Conservation (phyloP, 2,113 vertebrate genomes). For the Athene noctua region DNA sequence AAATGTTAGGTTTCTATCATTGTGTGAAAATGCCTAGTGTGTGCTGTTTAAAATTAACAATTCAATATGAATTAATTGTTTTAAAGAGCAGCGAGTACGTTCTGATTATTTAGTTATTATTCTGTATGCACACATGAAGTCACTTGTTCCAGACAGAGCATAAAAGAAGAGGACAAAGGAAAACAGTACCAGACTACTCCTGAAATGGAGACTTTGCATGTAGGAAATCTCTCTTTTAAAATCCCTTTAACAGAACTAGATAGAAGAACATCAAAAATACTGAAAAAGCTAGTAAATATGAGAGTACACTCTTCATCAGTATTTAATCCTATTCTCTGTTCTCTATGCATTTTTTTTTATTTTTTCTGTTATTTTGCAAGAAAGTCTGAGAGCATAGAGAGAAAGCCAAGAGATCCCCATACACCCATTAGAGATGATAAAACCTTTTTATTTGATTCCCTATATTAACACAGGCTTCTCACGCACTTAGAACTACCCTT, state of each 20-base stretch:
- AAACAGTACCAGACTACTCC: not conserved
- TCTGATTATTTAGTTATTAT: not conserved
- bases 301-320: not conserved
- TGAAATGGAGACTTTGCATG: not conserved
- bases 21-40: not conserved
- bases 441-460: not conserved
- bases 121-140: not conserved
- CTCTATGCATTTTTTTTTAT: not conserved
- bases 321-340: not conserved
- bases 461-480: not conserved
- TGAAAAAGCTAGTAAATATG: not conserved
- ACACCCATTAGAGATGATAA: fast-evolving
- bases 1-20: not conserved
- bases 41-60: not conserved
- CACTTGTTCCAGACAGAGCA: not conserved
- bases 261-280: not conserved
- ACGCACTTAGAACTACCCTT: not conserved
- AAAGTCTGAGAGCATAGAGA: not conserved
- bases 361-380: not conserved
- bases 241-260: not conserved
- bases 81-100: not conserved
- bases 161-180: not conserved
- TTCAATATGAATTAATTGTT: not conserved
- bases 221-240: not conserved
- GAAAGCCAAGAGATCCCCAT: not conserved